A percentile compares a stretch with the other conserved stretches of the same genome.
Evolutionary conservation across 2,113 vertebrate species (phyloP).

Genomic region (Thunnus thynnus): DNA sequence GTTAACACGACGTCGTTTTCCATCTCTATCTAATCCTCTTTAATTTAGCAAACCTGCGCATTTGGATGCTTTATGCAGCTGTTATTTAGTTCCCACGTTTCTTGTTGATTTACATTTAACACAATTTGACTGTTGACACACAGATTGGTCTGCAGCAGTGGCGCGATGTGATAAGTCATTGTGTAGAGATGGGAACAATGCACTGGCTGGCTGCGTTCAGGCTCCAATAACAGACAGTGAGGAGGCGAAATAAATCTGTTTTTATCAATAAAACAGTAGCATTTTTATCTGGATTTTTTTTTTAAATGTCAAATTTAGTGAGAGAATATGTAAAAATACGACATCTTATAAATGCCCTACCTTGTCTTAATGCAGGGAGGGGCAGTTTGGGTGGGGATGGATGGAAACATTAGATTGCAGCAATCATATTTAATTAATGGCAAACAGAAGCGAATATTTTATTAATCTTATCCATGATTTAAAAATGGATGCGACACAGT

Average conservation of each 20-base stretch:
- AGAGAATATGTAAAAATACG: neutral
- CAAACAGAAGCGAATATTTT: neutral
- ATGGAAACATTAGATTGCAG: conserved; percentile 47
- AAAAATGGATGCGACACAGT: neutral
- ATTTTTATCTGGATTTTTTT: rapidly evolving
- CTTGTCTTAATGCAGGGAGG: conserved; percentile 45
- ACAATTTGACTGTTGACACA: neutral
- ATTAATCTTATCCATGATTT: neutral
- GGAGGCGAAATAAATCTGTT: neutral
- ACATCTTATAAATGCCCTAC: conserved; percentile 8
- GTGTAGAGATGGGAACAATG: conserved; percentile 69
- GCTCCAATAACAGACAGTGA: neutral
- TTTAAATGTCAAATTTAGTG: neutral
- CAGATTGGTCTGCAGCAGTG: conserved; percentile 14
- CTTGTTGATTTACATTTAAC: neutral
- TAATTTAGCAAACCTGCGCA: no score
- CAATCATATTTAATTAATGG: conserved; percentile 56
- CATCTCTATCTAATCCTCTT: neutral
- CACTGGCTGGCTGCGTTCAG: conserved; percentile 1
- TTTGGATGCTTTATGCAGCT: neutral
- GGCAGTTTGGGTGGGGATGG: conserved; percentile 65
- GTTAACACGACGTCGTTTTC: conserved; percentile 16
- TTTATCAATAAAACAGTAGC: neutral
- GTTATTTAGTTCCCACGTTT: rapidly evolving
- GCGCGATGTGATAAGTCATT: conserved; percentile 42